Base-by-base conservation (phyloP, 2,888 invertebrate genomes). In the Zhuqinia jingwanae region DNA sequence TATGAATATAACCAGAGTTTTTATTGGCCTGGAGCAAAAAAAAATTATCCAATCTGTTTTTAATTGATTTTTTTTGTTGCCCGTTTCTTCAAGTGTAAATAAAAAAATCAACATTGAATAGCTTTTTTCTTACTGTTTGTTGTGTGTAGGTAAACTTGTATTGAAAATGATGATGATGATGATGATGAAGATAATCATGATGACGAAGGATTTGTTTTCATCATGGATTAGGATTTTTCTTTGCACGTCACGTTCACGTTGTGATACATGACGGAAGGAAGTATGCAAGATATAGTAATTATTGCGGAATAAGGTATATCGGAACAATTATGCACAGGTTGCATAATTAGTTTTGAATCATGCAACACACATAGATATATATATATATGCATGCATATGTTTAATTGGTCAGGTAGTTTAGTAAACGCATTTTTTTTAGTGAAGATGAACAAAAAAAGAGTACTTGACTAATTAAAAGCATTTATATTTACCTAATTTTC, bases 41-140 rank as follows among this genome's bases (percentile, higher is more conserved):
- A n/a, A n/a, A n/a, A 65, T 36, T 42, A 58, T 60, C 27, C 60
- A 82, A 42, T 36, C n/a, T 36, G 8, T 36, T 36, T 36, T 36
- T 81, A 73, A 82, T 82, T 82, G 50, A 82, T 82, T 75, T 82
- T 82, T 82, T n/a, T n/a, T 73, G 73, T 82, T 81, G 73, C 65
- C 79, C 47, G 36, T 53, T 30, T 22, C 22, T 68, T 8, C 30
- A 50, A 5, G 22, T 13, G 15, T 11, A 20, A 10, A 20, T n/a
- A 80, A 47, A 80, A 79, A 68, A 47, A 80, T 53, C 36, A 8
- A 76, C 13, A 27, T 73, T 79, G 27, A 58, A 20, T 25, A 50
- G 81, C 45, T 45, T 42, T 36, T 58, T 22, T 79, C 20, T 36
- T 1, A 36, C 1, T 47, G 3, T 36, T 3, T 36, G 36, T 36